phyloP scores from a whole-genome alignment of 2,888 invertebrate genomes.

The Oligia strigilis region DNA sequence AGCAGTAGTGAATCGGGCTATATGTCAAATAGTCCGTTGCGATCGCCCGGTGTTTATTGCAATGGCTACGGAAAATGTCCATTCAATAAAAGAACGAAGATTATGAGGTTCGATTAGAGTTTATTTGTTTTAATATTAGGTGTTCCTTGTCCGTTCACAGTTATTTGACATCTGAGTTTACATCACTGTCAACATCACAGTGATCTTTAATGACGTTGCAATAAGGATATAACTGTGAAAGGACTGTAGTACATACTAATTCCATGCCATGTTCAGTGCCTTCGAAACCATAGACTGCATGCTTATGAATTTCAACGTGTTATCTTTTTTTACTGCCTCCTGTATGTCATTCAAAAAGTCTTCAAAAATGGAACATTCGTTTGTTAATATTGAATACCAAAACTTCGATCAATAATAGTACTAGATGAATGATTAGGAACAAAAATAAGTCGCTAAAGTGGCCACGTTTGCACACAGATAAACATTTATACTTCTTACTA shows the following conservation, averaged over 20 bases:
- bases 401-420: too few species aligned
- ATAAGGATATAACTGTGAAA: not conserved
- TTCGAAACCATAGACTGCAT: slow-evolving; percentile 1
- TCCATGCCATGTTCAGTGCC: not conserved
- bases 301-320: not conserved
- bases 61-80: slow-evolving; percentile 76
- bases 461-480: too few species aligned
- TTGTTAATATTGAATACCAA: not conserved
- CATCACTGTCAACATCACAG: not conserved
- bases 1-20: slow-evolving; percentile 81
- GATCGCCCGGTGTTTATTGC: slow-evolving; percentile 73
- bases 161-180: not conserved
- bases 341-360: not conserved
- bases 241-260: not conserved
- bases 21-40: slow-evolving; percentile 70
- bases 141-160: not conserved
- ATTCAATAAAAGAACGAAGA: slow-evolving; percentile 73
- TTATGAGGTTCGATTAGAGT: slow-evolving; percentile 61
- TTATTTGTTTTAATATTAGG: slow-evolving; percentile 48
- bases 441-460: too few species aligned
- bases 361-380: slow-evolving; percentile 14
- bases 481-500: too few species aligned
- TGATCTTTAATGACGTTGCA: too few species aligned
- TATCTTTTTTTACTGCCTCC: not conserved
- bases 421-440: too few species aligned